These are phyloP conservation scores for Blastomussa wellsi DNA, from an alignment of 92 coral and sea anemone species.

Conservation along the genomic window DNA sequence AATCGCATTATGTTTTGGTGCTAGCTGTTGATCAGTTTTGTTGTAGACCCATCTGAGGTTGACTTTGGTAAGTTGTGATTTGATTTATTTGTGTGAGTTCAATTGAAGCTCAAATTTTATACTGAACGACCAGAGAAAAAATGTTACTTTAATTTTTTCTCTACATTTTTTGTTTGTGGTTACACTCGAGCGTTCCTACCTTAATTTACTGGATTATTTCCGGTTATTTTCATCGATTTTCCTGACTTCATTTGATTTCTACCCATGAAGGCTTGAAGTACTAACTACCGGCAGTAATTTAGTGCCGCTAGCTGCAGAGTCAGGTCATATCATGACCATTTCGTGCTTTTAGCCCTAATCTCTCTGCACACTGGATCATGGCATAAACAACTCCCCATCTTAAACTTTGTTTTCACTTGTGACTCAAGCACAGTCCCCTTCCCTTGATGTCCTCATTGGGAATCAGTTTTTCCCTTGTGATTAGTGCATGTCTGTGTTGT, in stretches of 20 bases:
- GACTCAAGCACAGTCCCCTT: too few relatives aligned
- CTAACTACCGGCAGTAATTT: too few relatives aligned
- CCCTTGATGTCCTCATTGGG: too few relatives aligned
- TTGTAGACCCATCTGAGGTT: background rate
- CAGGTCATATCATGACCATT: too few relatives aligned
- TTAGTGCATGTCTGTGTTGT: too few relatives aligned
- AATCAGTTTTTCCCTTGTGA: too few relatives aligned
- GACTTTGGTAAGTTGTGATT: conserved; percentile 6
- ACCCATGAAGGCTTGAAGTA: too few relatives aligned
- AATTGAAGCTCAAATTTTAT: background rate
- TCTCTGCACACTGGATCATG: too few relatives aligned
- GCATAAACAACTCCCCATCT: too few relatives aligned
- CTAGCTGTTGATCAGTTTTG: conserved; percentile 5
- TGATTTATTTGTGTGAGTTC: background rate
- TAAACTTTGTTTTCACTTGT: too few relatives aligned
- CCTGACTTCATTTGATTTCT: background rate
- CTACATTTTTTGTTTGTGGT: background rate
- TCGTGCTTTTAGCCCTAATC: too few relatives aligned
- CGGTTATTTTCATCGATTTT: background rate
- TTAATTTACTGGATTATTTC: background rate
- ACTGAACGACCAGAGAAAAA: background rate
- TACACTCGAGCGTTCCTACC: background rate
- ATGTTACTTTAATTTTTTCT: background rate
- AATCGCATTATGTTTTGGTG: conserved; percentile 14
- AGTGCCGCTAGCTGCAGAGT: too few relatives aligned